These are phyloP conservation scores for human (Homo sapiens) DNA, from an alignment of 2,113 vertebrate genomes.

Conservation along the genomic window GRCh38 chr11:56161501-56162000, in stretches of 20 bases:
- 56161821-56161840: neutral
- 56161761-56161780: neutral
- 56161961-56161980: fast-evolving
- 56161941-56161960: fast-evolving
- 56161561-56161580: neutral
- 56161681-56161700: neutral
- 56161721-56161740: neutral
- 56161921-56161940: neutral
- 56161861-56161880: neutral
- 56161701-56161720: neutral
- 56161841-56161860: neutral
- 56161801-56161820: neutral
- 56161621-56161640: neutral
- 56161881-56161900: neutral
- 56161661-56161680: neutral
- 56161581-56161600: neutral
- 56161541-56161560: neutral
- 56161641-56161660: neutral
- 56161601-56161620: neutral
- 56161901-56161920: neutral
- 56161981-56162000: neutral
- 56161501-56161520: neutral
- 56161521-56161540: neutral
- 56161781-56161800: neutral
- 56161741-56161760: neutral